Conservation (phyloP, 2,797 vertebrate genomes). For the Momotus momota region DNA sequence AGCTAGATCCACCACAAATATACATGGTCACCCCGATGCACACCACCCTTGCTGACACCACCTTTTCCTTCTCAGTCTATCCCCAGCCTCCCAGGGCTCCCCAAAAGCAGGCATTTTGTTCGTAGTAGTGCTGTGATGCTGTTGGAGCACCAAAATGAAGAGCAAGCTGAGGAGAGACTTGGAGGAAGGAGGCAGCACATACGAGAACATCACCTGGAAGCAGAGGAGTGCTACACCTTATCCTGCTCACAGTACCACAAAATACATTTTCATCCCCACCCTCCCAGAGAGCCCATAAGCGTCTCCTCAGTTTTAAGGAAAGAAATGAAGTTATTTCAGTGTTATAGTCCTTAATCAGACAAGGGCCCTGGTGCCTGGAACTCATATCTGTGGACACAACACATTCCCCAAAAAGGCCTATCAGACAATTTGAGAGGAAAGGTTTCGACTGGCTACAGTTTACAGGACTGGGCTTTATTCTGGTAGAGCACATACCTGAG, state of each 20-base stretch:
- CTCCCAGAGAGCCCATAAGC: neutral
- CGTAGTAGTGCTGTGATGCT: neutral
- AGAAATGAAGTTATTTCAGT: neutral
- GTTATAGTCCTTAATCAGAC: neutral
- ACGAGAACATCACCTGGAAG: neutral
- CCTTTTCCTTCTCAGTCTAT: neutral
- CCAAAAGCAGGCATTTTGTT: neutral
- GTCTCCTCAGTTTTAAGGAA: neutral
- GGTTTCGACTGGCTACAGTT: neutral
- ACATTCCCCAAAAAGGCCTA: neutral
- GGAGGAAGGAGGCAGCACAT: neutral
- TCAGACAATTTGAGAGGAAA: neutral
- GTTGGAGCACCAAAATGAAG: neutral
- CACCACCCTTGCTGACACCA: neutral
- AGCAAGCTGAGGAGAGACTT: neutral
- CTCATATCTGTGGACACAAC: neutral
- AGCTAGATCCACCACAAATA: neutral
- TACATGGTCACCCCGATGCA: fast-evolving
- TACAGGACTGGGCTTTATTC: neutral
- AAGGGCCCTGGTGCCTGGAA: neutral
- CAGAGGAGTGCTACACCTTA: neutral
- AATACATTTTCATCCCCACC: fast-evolving
- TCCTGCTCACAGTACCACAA: neutral
- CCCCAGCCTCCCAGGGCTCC: neutral
- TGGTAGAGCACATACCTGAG: conserved; percentile 85